These are phyloP conservation scores for Actenoides hombroni DNA, from an alignment of 2,113 vertebrate species.

Conservation along the genomic window DNA sequence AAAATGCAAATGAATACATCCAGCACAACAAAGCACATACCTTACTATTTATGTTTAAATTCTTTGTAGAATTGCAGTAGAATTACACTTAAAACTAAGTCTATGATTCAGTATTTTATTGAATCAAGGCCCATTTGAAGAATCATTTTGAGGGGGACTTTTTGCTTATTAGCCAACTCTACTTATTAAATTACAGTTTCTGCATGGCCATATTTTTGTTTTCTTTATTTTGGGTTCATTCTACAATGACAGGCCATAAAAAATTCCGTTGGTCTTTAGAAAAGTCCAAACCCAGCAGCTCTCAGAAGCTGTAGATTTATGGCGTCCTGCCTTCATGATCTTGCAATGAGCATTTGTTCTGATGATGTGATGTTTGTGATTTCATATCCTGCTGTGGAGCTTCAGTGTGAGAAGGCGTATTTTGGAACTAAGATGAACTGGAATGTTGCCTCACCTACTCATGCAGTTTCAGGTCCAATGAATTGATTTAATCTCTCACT, in stretches of 20 bases:
- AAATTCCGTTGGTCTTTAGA: neutral
- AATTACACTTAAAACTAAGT: neutral
- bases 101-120: neutral
- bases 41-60: neutral
- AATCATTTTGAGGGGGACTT: neutral
- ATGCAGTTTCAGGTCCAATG: conserved; percentile 65
- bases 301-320: conserved; percentile 42
- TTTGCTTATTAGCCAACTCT: neutral
- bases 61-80: neutral
- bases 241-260: conserved; percentile 1
- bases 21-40: neutral
- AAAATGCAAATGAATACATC: neutral
- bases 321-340: conserved; percentile 35
- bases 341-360: conserved; percentile 61
- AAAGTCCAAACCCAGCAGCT: conserved; percentile 47
- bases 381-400: conserved; percentile 67
- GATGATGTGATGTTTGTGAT: conserved; percentile 71
- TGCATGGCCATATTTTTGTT: neutral
- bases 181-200: conserved; percentile 17
- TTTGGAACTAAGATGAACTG: conserved; percentile 61
- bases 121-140: neutral
- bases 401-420: conserved; percentile 61
- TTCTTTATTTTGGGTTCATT: conserved; percentile 38
- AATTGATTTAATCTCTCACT: conserved; percentile 63
- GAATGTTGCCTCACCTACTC: conserved; percentile 68